Conservation (phyloP, 1,140 invertebrate species). For the Carcinoscorpius rotundicauda region DNA sequence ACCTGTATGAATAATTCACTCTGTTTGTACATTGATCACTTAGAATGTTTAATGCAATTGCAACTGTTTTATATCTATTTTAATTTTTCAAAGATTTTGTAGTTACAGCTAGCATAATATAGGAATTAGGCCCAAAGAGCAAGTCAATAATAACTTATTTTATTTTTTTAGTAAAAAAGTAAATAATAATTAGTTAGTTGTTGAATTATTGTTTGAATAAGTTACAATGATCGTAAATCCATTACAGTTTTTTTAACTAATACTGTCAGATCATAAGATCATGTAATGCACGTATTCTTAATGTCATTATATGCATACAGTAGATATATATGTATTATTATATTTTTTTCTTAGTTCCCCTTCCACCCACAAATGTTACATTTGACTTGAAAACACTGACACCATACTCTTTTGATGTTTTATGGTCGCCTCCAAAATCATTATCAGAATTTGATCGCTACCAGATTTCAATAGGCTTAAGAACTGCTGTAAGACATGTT, state of each 20-base stretch:
- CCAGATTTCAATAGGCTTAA: conserved; percentile 59
- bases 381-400: conserved; percentile 59
- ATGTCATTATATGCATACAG: neutral
- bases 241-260: neutral
- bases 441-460: conserved; percentile 72
- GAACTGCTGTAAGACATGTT: conserved; percentile 49
- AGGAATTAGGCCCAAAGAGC: neutral
- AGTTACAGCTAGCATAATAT: neutral
- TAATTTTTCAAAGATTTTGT: neutral
- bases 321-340: neutral
- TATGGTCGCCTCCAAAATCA: conserved; percentile 54
- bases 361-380: conserved; percentile 67
- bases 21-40: neutral
- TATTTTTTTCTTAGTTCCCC: conserved; percentile 45
- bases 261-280: neutral
- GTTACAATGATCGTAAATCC: no score
- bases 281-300: neutral
- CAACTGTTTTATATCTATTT: neutral
- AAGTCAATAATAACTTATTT: no score
- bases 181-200: no score
- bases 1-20: neutral
- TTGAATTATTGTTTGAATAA: no score
- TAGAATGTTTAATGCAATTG: neutral
- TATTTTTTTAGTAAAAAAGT: no score
- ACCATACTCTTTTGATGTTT: conserved; percentile 31